Evolutionary conservation across 2,797 vertebrate species (phyloP).

Genomic region (Garrulus glandarius): DNA sequence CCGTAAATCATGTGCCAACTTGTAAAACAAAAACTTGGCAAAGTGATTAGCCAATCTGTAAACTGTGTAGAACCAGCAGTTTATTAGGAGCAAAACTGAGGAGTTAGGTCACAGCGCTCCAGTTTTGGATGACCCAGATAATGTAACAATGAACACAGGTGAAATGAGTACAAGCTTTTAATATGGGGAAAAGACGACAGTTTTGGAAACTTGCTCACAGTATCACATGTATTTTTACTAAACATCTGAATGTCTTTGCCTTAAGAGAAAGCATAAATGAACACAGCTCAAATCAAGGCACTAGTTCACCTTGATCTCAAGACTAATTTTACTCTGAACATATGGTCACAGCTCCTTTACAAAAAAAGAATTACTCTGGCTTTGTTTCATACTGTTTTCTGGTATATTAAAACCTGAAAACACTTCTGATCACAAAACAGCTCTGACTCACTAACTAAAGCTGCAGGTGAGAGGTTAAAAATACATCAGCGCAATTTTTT

Average conservation of each 20-base stretch:
- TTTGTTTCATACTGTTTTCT: neutral
- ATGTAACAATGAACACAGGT: neutral
- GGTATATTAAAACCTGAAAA: neutral
- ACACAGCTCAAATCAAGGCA: neutral
- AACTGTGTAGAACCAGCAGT: neutral
- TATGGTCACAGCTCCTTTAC: neutral
- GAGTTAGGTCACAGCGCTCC: neutral
- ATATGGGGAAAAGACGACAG: rapidly evolving
- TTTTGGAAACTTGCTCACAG: neutral
- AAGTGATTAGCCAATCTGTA: neutral
- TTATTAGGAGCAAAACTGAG: neutral
- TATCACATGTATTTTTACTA: neutral
- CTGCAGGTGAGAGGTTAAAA: neutral
- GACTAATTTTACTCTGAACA: neutral
- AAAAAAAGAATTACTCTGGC: neutral
- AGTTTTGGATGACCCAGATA: neutral
- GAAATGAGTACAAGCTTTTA: neutral
- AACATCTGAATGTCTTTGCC: neutral
- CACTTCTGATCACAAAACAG: neutral
- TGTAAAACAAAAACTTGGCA: neutral
- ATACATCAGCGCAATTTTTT: neutral
- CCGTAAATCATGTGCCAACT: neutral
- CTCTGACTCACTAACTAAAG: neutral
- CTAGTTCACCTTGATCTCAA: rapidly evolving
- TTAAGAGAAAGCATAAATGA: neutral